Percentiles rank a stretch among this genome's conserved stretches.
Evolutionary conservation across 1,140 invertebrate genomes (phyloP).

Genomic region (Maniola jurtina): DNA sequence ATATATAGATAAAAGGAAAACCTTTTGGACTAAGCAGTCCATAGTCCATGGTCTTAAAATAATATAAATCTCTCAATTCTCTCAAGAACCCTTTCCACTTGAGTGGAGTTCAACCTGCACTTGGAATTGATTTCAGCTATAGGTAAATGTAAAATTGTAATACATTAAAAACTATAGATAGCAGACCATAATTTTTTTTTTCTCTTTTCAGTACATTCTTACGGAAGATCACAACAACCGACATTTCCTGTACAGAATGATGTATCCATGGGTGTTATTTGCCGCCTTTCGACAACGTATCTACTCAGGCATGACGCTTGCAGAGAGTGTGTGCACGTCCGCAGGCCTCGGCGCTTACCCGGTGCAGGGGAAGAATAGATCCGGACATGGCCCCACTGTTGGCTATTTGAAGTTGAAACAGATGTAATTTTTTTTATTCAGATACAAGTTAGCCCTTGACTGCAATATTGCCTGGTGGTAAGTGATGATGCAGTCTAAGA

Average conservation of each 20-base stretch:
- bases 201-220: slow-evolving; percentile 82
- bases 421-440: too few relatives aligned
- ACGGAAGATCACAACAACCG: slow-evolving; percentile 83
- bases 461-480: too few relatives aligned
- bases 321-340: slow-evolving; percentile 95
- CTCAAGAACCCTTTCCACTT: too few relatives aligned
- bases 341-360: slow-evolving; percentile 96
- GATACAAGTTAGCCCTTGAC: too few relatives aligned
- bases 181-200: slow-evolving; percentile 35
- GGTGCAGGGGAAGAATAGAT: slow-evolving; percentile 81
- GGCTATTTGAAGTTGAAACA: slow-evolving; percentile 79
- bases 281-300: slow-evolving; percentile 93
- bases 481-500: too few relatives aligned
- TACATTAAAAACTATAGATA: too few relatives aligned
- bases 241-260: slow-evolving; percentile 86
- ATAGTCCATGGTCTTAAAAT: too few relatives aligned
- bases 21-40: too few relatives aligned
- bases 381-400: slow-evolving; percentile 90
- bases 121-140: neutral
- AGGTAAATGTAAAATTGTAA: neutral
- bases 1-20: too few relatives aligned
- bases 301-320: slow-evolving; percentile 92
- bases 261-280: slow-evolving; percentile 93
- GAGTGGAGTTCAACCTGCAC: too few relatives aligned
- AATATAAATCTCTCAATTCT: too few relatives aligned